phyloP scores from a whole-genome alignment of 2,888 invertebrate genomes.

The Pyrocoelia pectoralis region DNA sequence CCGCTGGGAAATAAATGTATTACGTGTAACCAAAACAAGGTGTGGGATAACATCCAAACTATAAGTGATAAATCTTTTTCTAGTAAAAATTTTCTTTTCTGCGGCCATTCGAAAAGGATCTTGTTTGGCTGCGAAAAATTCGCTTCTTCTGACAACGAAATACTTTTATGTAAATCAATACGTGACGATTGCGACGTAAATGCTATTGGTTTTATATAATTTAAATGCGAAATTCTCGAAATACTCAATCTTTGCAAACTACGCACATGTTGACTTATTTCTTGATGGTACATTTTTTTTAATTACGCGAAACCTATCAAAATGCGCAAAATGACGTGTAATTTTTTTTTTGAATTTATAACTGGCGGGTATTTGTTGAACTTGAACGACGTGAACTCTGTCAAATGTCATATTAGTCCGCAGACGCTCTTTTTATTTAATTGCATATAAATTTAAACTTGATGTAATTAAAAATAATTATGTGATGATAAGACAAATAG shows the following conservation, averaged over 20 bases:
- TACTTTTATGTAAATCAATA: background rate
- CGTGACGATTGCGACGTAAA: conserved; percentile 15
- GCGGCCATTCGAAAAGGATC: conserved; percentile 46
- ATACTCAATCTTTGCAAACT: background rate
- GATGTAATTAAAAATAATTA: background rate
- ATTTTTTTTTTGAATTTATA: too few relatives aligned
- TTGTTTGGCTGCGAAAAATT: conserved; percentile 39
- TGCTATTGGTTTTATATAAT: conserved; percentile 21
- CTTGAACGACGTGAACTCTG: conserved; percentile 7
- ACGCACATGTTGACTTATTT: background rate
- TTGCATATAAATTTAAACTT: background rate
- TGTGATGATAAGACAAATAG: conserved; percentile 7
- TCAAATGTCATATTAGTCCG: conserved; percentile 9
- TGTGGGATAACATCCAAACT: conserved; percentile 49
- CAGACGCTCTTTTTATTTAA: background rate
- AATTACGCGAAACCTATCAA: too few relatives aligned
- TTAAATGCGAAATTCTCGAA: conserved; percentile 8
- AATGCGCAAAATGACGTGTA: too few relatives aligned
- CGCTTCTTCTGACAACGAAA: conserved; percentile 6
- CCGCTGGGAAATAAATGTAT: conserved; percentile 51
- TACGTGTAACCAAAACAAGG: conserved; percentile 49
- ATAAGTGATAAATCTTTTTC: conserved; percentile 46
- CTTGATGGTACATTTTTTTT: background rate
- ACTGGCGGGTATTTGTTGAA: background rate
- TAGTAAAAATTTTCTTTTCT: conserved; percentile 40